These are phyloP conservation scores for Arvicanthis niloticus DNA, from an alignment of 2,113 vertebrate genomes.

Conservation along the genomic window DNA sequence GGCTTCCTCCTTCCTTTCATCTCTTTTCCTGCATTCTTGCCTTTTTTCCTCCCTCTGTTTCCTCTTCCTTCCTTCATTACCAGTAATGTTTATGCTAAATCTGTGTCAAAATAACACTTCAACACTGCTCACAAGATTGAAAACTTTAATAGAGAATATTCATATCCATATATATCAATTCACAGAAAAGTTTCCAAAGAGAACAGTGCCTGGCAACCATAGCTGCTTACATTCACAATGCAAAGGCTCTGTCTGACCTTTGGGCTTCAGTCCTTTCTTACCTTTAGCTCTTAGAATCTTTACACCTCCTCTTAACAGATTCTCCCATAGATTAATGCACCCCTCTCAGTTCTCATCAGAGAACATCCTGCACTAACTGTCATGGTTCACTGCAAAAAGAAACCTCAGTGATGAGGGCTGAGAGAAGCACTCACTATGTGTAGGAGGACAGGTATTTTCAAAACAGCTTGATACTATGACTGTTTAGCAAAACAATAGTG, in stretches of 20 bases:
- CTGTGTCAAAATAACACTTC: not conserved
- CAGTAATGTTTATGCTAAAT: not conserved
- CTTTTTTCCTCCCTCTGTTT: too few species aligned
- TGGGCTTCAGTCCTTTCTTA: not conserved
- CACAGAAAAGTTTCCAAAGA: not conserved
- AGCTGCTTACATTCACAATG: not conserved
- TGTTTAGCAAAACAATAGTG: not conserved
- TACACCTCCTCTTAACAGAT: not conserved
- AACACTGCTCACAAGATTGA: not conserved
- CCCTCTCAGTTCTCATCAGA: not conserved
- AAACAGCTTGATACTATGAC: not conserved
- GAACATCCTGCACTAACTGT: not conserved
- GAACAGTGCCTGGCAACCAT: not conserved
- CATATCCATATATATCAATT: not conserved
- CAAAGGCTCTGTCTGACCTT: not conserved
- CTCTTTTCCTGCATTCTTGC: too few species aligned
- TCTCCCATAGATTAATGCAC: not conserved
- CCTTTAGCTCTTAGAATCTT: not conserved
- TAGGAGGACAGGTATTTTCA: not conserved
- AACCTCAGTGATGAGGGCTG: not conserved
- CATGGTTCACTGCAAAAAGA: not conserved
- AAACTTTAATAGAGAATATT: not conserved
- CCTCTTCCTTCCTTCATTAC: not conserved
- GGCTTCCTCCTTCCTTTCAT: too few species aligned
- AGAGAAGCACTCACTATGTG: not conserved